Evolutionary conservation across 2,888 invertebrate genomes (phyloP), one percentile per base, ranked within the genome.

Genomic region (Stenchaetothrips biformis): DNA sequence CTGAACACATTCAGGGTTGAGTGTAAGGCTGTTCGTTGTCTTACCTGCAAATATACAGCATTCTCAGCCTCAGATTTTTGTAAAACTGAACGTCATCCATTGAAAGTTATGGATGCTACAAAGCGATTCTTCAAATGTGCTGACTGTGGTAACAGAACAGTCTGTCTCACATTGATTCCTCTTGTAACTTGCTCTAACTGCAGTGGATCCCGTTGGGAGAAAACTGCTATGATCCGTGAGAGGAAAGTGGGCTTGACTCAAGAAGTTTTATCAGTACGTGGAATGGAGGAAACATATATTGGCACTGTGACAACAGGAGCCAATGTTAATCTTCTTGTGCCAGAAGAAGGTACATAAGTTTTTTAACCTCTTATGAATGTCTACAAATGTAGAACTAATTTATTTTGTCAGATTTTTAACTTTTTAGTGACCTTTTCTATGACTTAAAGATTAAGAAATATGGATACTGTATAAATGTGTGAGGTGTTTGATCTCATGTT

Each of bases 111-210:
- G 74, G 93, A 96, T 85, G 93, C 95, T 0, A 90, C 92, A 80
- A 98, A 98, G 86, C 90, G 97, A 80, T 99, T 98, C 87, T 99
- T 96, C 87, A 94, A 95, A 86, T 99, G 99, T 87, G 91, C 91
- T 18, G 92, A 95, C 85, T 99, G 99, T 86, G 92, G 91, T 27
- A 93, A 94, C 85, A 91, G 98, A 83, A 95, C 94, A 0, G 91
- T 92, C 48, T 92, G 93, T 79, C 89, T 98, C 80, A 93, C 94
- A 25, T 88, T 94, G 82, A 89, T 95, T 81, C 98, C 98, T 0
- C 89, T 92, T 79, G 89, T 90, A 81, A 90, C 93, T 62, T 98
- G 98, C 86, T 91, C 89, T 81, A 93, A 92, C 84, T 96, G 96
- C 85, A 90, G 89, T 7, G 88, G 92, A 27, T 91, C 92, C 0